Conservation (phyloP, 92 coral and sea anemone genomes). For the Palythoa heliodiscus region DNA sequence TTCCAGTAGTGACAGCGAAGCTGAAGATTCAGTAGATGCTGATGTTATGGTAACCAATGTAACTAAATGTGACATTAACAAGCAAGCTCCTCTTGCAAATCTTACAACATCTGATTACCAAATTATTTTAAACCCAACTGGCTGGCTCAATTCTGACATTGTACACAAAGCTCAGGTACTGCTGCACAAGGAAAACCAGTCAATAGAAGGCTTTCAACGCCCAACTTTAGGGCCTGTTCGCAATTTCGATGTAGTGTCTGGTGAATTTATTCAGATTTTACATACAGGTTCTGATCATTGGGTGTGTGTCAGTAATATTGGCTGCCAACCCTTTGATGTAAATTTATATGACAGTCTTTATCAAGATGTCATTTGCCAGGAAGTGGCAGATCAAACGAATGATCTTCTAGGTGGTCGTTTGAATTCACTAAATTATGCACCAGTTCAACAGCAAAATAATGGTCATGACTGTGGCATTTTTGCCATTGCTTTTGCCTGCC, state of each 20-base stretch:
- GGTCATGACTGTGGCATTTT: conserved; percentile 40
- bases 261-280: conserved; percentile 58
- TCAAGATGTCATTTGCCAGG: background rate
- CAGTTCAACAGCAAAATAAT: conserved; percentile 39
- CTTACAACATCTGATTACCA: conserved; percentile 48
- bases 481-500: conserved; percentile 45
- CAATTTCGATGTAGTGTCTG: conserved; percentile 44
- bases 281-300: conserved; percentile 51
- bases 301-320: conserved; percentile 56
- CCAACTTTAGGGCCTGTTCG: conserved; percentile 50
- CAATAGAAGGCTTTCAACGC: conserved; percentile 55
- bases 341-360: conserved; percentile 52
- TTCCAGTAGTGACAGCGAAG: conserved; percentile 46
- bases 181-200: conserved; percentile 43
- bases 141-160: conserved; percentile 53
- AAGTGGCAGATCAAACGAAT: background rate
- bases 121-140: conserved; percentile 43
- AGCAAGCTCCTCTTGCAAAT: conserved; percentile 40
- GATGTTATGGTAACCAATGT: conserved; percentile 40
- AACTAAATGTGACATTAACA: conserved; percentile 44
- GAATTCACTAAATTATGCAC: background rate
- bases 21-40: conserved; percentile 16
- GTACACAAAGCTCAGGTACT: conserved; percentile 58
- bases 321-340: conserved; percentile 45
- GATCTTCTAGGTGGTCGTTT: conserved; percentile 29